Evolutionary conservation across 2,113 vertebrate species (phyloP).

Genomic region (human (Homo sapiens)): GRCh38 chr11:9301001-9301500

Average conservation of each 20-base stretch:
- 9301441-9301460: neutral
- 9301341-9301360: too few species aligned
- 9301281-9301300: too few species aligned
- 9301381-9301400: neutral
- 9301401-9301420: neutral
- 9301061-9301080: neutral
- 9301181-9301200: too few species aligned
- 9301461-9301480: neutral
- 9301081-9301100: neutral
- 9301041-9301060: neutral
- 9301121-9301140: too few species aligned
- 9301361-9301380: neutral
- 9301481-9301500: neutral
- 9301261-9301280: too few species aligned
- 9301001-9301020: neutral
- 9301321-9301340: too few species aligned
- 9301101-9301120: neutral
- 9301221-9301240: too few species aligned
- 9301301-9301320: too few species aligned
- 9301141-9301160: too few species aligned
- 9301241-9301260: too few species aligned
- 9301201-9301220: too few species aligned
- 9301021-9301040: neutral
- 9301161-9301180: too few species aligned
- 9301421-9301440: neutral